Evolutionary conservation across 2,113 vertebrate genomes (phyloP), one percentile per base, ranked within the genome.

Genomic region (Salvelinus sp.): DNA sequence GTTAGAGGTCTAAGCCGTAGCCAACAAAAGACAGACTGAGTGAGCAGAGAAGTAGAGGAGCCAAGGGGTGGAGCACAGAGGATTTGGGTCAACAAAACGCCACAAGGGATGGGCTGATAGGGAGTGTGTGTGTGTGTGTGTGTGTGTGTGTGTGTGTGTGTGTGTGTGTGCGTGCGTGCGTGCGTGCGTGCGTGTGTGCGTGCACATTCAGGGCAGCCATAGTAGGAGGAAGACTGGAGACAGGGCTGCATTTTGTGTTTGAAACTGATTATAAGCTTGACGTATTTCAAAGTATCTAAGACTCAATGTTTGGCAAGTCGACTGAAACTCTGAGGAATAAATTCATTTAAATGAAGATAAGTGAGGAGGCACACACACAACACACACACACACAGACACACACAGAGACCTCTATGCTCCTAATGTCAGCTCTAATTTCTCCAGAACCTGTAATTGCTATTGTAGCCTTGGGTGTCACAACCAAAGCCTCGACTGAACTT

Each of bases 31-130:
- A 87, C 79, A 87, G 82, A 83, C 79, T 78, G 83, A 79, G 82
- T 79, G 80, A 85, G 81, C 85, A 83, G 64, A 69, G 79, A 82
- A 85, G 33, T 72, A 71, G 69, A 85, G 63, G 75, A 88, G 87
- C 84, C 82, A 63, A 77, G 80, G 82, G 91, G 86, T 89, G 82
- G 79, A 75, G 82, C 80, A 86, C 81, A 76, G 74, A 88, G 85
- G 88, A 92, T 91, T 91, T 92, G 77, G 91, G 91, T 92, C 90
- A 92, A 92, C 84, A 87, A 82, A 91, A 89, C 78, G 91, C 91
- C 89, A 83, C 84, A 81, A 85, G 91, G 89, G 85, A 90, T 88
- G 60, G 60, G 38, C 80, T 85, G 76, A 75, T n/a, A n/a, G 72
- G 77, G 69, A 13, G 23, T 73, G 33, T 25, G 62, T 70, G 69